phyloP scores from a whole-genome alignment of 2,888 invertebrate species.

The Xylophagus ater region DNA sequence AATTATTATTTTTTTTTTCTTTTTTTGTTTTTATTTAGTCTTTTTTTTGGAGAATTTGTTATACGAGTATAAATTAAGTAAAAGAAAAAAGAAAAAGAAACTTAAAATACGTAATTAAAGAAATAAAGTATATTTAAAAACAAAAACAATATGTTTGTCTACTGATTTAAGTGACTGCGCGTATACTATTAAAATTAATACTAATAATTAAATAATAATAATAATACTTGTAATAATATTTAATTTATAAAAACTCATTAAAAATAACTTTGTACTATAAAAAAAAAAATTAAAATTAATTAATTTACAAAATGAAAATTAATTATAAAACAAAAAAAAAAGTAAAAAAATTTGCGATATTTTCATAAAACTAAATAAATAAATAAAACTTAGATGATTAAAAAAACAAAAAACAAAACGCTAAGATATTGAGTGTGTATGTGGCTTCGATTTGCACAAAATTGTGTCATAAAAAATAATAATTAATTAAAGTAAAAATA shows the following conservation, averaged over 20 bases:
- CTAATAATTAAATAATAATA: not conserved
- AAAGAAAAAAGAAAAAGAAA: constrained; percentile 3
- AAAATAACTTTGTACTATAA: not conserved
- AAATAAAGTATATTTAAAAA: not conserved
- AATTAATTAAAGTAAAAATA: not conserved
- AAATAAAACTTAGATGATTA: constrained; percentile 3
- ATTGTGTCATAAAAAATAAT: constrained; percentile 11
- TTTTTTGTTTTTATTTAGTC: not conserved
- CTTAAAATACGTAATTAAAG: too few relatives aligned
- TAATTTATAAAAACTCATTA: too few relatives aligned
- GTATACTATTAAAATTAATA: not conserved
- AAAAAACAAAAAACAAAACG: too few relatives aligned
- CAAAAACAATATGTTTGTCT: not conserved
- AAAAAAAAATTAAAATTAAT: not conserved
- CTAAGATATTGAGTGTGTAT: constrained; percentile 1
- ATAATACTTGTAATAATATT: too few relatives aligned
- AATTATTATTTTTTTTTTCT: constrained; percentile 1
- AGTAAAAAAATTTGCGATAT: constrained; percentile 8
- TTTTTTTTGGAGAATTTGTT: not conserved
- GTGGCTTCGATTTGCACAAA: constrained; percentile 10
- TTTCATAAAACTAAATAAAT: constrained; percentile 8
- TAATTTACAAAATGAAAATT: not conserved
- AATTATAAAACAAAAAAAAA: constrained; percentile 5
- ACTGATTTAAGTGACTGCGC: not conserved
- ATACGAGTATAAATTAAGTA: constrained; percentile 2